Base-by-base conservation (phyloP, 2,113 vertebrate species). In the Aythya baeri region DNA sequence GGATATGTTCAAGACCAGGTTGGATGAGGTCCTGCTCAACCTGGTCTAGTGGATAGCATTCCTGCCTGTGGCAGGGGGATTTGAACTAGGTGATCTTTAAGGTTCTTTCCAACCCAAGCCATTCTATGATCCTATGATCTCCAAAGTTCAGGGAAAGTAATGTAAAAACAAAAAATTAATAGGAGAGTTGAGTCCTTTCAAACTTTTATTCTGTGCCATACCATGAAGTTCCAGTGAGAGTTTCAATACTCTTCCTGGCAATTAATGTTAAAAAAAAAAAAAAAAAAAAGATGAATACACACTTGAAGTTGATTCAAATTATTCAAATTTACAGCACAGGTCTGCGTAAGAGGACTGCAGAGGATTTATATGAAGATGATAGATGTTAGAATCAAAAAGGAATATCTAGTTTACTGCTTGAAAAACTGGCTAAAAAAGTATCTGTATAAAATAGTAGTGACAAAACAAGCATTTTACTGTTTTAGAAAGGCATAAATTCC, bases 401-500 rank as follows among this genome's bases (percentile, higher is more conserved):
- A 80, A 18, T 57, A 67, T 52, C 41, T 55, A 57, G 8, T 44
- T 89, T 87, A 76, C 62, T 94, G 14, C 58, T 61, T 90, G 76
- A 88, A 86, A 94, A 66, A 75, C 41, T 26, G 27, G 29, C 21
- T 86, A 44, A 85, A 88, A 83, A 36, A 80, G 49, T 38, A 8
- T 81, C 43, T 91, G 12, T 29, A 65, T 75, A 44, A 66, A 95
- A 76, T 68, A 36, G 11, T n/a, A 95, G n/a, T 12, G 44, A 91
- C 84, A 95, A 96, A 93, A 46, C 31, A 75, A 96, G 91, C 3
- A 13, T 59, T 93, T 96, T 96, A 93, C 90, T 89, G 68, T 92
- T 97, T 96, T 54, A 80, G 52, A 97, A 95, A 89, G 88, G 17
- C 49, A 88, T 86, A 86, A 92, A 90, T 95, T 96, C 29, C 22